Percentiles rank a stretch among this genome's conserved stretches.
These are phyloP conservation scores for Tiliacea citrago DNA, from an alignment of 2,888 invertebrate genomes.

Conservation along the genomic window DNA sequence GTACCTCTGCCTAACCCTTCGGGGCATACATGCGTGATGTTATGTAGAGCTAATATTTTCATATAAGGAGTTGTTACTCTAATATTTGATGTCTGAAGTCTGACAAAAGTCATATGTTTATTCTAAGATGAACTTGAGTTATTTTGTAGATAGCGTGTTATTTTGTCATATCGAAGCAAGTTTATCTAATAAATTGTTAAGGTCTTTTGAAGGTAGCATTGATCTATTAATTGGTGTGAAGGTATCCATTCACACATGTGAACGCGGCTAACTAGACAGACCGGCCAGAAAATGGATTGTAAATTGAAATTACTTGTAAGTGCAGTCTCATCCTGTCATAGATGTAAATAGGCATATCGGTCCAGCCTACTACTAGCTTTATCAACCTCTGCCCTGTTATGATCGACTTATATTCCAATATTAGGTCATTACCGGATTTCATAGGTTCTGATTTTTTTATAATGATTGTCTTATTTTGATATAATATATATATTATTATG, in stretches of 20 bases:
- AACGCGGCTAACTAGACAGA: background rate
- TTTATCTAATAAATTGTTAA: conserved; percentile 25
- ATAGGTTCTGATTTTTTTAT: background rate
- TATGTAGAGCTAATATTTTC: background rate
- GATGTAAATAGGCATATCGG: background rate
- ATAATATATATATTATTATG: background rate
- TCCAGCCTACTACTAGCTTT: background rate
- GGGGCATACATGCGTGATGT: background rate
- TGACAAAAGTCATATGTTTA: background rate
- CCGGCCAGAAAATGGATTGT: background rate
- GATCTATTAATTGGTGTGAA: conserved; percentile 27
- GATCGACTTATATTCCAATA: no score
- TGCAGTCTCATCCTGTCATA: background rate
- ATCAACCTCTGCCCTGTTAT: background rate
- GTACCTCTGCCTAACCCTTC: background rate
- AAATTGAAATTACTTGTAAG: background rate
- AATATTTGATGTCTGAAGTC: background rate
- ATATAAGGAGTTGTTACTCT: background rate
- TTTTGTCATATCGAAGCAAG: conserved; percentile 22
- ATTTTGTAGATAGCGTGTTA: background rate
- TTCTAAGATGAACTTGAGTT: background rate
- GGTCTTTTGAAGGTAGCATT: conserved; percentile 28
- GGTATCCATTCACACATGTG: background rate
- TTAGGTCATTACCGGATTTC: background rate
- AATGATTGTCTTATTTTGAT: background rate